Base-by-base conservation (phyloP, 2,797 vertebrate species). In the Mus caroli region DNA sequence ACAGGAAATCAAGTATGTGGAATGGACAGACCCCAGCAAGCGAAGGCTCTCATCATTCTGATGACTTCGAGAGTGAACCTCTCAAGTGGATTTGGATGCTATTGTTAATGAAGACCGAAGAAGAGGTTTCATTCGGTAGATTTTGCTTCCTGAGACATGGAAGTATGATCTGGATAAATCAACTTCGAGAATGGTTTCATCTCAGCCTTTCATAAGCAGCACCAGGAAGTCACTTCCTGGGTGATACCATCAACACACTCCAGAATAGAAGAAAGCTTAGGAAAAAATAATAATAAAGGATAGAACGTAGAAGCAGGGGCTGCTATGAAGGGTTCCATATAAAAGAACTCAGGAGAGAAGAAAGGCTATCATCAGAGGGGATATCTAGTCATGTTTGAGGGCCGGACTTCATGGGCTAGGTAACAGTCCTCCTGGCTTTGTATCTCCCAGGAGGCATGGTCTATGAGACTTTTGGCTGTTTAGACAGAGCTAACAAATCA, bases 111-210 rank as follows among this genome's bases (percentile, higher is more conserved):
- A 97, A 76, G 78, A 64, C 60, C 40, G 31, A 37, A 62, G 54
- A 2, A 22, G 92, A 79, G 84, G 89, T 86, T 96, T 92, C 88
- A 62, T 60, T 95, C 80, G 43, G 89, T 95, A 92, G 92, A 90
- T 97, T 97, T 96, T 26, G 58, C 95, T 97, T 92, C 95, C 79
- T 91, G 76, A 95, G 67, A 76, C 43, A n/a, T 40, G 17, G 89
- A 94, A 94, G 71, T 75, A 86, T 86, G 56, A n/a, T 8, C 73
- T 91, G 92, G 97, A 95, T 92, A 94, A 94, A 96, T 92, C 92
- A 92, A 95, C 73, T 79, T 56, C 34, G 83, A 93, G 83, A 95
- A 92, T 31, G 86, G 89, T 28, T 94, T 88, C 84, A 58, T 90
- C 78, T 89, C 43, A 26, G 56, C 43, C 20, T 76, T 91, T n/a